These are phyloP conservation scores for Aeoliscus strigatus DNA, from an alignment of 2,797 vertebrate species.

Conservation along the genomic window DNA sequence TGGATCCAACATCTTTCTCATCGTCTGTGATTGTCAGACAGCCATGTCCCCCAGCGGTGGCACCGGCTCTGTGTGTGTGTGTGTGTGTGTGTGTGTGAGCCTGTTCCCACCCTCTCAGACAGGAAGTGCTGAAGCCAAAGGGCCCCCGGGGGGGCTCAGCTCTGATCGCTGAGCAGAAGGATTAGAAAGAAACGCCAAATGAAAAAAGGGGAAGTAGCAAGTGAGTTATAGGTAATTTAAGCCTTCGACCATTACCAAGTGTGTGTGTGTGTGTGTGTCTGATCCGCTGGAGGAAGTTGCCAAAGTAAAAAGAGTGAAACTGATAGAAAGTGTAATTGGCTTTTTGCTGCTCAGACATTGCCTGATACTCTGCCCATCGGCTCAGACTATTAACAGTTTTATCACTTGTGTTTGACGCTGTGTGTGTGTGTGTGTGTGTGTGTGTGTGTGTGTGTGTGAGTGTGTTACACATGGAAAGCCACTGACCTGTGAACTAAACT, in stretches of 20 bases:
- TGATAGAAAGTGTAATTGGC: slow-evolving; percentile 47
- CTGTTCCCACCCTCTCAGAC: slow-evolving; percentile 16
- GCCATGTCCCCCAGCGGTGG: neutral
- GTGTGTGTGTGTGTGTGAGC: slow-evolving; percentile 16
- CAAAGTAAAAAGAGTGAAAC: slow-evolving; percentile 37
- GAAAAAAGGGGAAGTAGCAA: slow-evolving; percentile 50
- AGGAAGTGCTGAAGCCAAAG: slow-evolving; percentile 16
- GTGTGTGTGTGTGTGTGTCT: slow-evolving; percentile 6
- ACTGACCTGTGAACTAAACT: slow-evolving; percentile 49
- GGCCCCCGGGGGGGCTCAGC: slow-evolving; percentile 12
- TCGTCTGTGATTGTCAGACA: slow-evolving; percentile 9
- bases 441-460: slow-evolving; percentile 19
- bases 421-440: slow-evolving; percentile 11
- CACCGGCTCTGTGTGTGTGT: slow-evolving; percentile 4
- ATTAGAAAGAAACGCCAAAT: slow-evolving; percentile 39
- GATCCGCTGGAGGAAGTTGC: slow-evolving; percentile 16
- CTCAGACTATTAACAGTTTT: slow-evolving; percentile 34
- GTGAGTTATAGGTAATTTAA: slow-evolving; percentile 51
- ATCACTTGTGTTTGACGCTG: slow-evolving; percentile 27
- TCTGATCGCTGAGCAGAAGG: slow-evolving; percentile 34
- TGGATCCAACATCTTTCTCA: neutral
- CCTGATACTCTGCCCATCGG: slow-evolving; percentile 27
- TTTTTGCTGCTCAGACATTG: slow-evolving; percentile 25
- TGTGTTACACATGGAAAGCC: slow-evolving; percentile 30
- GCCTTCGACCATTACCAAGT: slow-evolving; percentile 34